phyloP scores from a whole-genome alignment of 1,140 invertebrate genomes.

The Archegozetes longisetosus region DNA sequence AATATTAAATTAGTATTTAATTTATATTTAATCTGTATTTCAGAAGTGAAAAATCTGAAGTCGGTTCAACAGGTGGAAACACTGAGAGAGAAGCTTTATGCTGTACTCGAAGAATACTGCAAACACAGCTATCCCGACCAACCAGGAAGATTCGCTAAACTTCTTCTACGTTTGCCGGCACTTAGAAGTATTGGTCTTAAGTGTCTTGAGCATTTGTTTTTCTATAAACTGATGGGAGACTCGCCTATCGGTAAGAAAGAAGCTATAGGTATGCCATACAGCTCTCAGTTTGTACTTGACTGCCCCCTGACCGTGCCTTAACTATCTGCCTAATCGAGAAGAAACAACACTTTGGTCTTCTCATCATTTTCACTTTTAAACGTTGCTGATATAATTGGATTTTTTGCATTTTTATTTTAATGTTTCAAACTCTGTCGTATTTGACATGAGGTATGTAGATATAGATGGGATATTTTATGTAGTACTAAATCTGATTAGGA shows the following conservation, averaged over 20 bases:
- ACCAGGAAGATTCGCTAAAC: slow-evolving; percentile 81
- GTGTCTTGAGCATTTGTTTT: slow-evolving; percentile 87
- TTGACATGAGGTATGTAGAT: too few species aligned
- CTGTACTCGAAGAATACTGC: slow-evolving; percentile 84
- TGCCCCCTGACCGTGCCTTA: not conserved
- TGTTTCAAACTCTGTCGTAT: too few species aligned
- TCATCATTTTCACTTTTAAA: too few species aligned
- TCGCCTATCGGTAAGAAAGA: not conserved
- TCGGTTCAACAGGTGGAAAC: slow-evolving; percentile 63
- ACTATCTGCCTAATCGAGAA: not conserved
- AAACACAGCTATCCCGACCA: slow-evolving; percentile 69
- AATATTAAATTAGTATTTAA: not conserved
- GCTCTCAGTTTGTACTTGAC: not conserved
- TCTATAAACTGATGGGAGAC: slow-evolving; percentile 63
- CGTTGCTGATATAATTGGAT: not conserved
- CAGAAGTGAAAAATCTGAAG: slow-evolving; percentile 73
- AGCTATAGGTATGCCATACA: not conserved
- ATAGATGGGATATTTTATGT: too few species aligned
- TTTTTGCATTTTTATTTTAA: not conserved
- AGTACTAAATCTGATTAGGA: too few species aligned
- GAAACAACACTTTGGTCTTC: too few species aligned
- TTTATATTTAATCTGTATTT: slow-evolving; percentile 23
- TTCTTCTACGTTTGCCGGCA: slow-evolving; percentile 77
- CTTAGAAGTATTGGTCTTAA: slow-evolving; percentile 88
- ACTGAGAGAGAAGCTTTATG: slow-evolving; percentile 83